A percentile compares a stretch with the other conserved stretches of the same genome.
phyloP scores from a whole-genome alignment of 2,888 invertebrate species.

The Yponomeuta sedellus region DNA sequence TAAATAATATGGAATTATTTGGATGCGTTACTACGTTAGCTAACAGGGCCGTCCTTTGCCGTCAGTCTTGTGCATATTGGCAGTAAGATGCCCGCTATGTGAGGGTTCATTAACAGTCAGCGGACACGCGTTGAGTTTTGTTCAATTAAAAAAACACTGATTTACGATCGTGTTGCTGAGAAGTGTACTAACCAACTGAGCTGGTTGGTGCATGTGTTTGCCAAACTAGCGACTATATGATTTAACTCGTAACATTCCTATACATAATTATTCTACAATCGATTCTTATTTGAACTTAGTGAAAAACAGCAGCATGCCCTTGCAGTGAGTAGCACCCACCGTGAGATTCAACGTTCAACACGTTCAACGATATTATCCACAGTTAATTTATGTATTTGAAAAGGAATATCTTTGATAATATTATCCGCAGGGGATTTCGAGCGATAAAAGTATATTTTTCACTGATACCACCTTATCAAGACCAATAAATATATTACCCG shows the following conservation, averaged over 20 bases:
- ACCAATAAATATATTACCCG: background rate
- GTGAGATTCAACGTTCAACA: too few species aligned
- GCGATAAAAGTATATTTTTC: background rate
- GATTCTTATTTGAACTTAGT: too few species aligned
- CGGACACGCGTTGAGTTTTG: background rate
- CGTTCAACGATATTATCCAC: too few species aligned
- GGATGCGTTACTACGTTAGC: slow-evolving; percentile 45
- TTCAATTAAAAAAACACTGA: background rate
- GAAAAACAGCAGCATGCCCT: too few species aligned
- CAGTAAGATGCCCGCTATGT: background rate
- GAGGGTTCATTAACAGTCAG: slow-evolving; percentile 2
- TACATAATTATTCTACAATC: too few species aligned
- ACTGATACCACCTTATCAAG: background rate
- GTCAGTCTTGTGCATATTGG: slow-evolving; percentile 12
- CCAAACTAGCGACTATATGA: too few species aligned
- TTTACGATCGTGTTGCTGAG: background rate
- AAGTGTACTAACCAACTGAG: too few species aligned
- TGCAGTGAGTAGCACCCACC: too few species aligned
- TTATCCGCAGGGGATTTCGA: background rate
- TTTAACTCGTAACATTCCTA: too few species aligned
- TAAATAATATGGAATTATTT: slow-evolving; percentile 68
- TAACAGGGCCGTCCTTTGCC: slow-evolving; percentile 23
- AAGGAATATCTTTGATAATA: background rate
- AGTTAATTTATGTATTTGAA: too few species aligned
- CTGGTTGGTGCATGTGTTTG: too few species aligned